Evolutionary conservation across 1,140 invertebrate species (phyloP), one percentile per base, ranked within the genome.

Genomic region (Bradysia coprophila): DNA sequence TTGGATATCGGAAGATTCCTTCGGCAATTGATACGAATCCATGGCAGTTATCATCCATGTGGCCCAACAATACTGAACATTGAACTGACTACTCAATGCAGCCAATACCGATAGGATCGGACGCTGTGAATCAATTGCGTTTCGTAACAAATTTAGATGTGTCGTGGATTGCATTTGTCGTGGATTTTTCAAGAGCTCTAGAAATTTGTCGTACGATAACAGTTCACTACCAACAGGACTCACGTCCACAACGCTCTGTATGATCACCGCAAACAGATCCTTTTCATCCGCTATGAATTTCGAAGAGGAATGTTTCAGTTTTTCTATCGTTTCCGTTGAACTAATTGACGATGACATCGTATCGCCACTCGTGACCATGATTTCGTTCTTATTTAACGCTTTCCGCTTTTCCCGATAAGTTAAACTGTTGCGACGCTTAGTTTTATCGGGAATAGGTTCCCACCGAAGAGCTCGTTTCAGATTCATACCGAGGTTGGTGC

Each of bases 31-130:
- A 20, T 18, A 6, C 50, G 65, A 53, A 2, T 63, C 61, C 20
- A 59, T 62, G 19, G 52, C 46, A 13, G 57, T 52, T 1, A 49
- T 42, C 21, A 76, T 52, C 72, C 72, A 76, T 3, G 68, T 69
- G 11, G 71, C 60, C 63, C 71, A 74, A 52, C 67, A 71, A 38
- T 57, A 60, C 15, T 54, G 49, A 0, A 48, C 32, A 43, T 53
- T 55, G n/a, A 43, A 21, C 0, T 31, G 32, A 40, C 43, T 46
- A 0, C 55, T 19, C 2, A 46, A 49, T 5, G 71, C 67, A 3
- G 73, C 71, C 4, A 76, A 51, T 24, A 76, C 56, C 22, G 67
- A 62, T n/a, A 74, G 49, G 16, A 75, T 51, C 0, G 73, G 71
- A 41, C 51, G 37, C 16, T 50, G 43, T 11, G 54, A 46, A 6